A percentile compares a stretch with the other conserved stretches of the same genome.
Evolutionary conservation across 2,888 invertebrate genomes (phyloP).

Genomic region (Tinea semifulvella): DNA sequence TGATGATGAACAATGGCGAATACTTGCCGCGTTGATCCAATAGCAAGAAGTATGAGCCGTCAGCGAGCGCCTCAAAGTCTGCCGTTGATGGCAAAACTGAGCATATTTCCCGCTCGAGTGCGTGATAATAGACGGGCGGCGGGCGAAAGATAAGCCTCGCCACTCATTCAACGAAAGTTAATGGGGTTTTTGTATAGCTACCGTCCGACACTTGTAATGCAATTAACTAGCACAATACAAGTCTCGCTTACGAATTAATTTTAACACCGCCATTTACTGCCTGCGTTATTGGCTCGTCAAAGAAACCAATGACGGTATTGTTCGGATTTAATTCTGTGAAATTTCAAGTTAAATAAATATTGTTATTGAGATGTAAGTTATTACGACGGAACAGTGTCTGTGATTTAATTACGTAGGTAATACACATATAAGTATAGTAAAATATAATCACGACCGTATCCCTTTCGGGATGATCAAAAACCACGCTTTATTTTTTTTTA

Average conservation of each 20-base stretch:
- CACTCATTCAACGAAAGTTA: slow-evolving; percentile 56
- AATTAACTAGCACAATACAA: slow-evolving; percentile 60
- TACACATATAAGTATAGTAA: too few species aligned
- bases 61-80: slow-evolving; percentile 43
- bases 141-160: slow-evolving; percentile 41
- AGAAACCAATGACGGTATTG: slow-evolving; percentile 1
- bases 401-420: too few species aligned
- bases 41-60: not conserved
- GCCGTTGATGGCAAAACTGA: slow-evolving; percentile 36
- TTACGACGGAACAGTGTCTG: too few species aligned
- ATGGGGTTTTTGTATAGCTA: slow-evolving; percentile 54
- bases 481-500: too few species aligned
- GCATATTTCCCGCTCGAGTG: slow-evolving; percentile 58
- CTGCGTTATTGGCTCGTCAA: slow-evolving; percentile 8
- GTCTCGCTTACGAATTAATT: slow-evolving; percentile 60
- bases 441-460: too few species aligned
- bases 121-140: slow-evolving; percentile 35
- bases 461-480: too few species aligned
- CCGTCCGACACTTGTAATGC: slow-evolving; percentile 61
- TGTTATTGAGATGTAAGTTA: too few species aligned
- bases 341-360: slow-evolving; percentile 3
- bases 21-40: not conserved
- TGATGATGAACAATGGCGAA: slow-evolving; percentile 5
- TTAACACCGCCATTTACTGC: slow-evolving; percentile 30
- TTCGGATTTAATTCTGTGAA: not conserved